Conservation (phyloP, 2,797 vertebrate species). For the Uromys caudimaculatus region DNA sequence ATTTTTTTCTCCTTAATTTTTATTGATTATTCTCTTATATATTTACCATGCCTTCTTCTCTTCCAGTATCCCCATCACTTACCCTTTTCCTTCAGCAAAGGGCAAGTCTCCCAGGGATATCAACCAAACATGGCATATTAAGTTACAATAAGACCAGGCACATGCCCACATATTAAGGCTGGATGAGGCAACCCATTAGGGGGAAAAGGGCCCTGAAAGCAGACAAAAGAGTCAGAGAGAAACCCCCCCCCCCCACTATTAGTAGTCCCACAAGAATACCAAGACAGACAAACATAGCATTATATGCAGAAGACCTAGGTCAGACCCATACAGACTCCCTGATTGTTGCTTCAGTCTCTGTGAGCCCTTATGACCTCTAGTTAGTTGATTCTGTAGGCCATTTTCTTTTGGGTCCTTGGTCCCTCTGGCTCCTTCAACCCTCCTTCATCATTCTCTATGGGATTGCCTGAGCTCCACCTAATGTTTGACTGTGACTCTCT, state of each 20-base stretch:
- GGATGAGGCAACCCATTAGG: background rate
- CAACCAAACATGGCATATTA: background rate
- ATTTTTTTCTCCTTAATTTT: background rate
- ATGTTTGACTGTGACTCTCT: too few relatives aligned
- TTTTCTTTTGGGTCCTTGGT: background rate
- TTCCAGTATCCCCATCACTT: background rate
- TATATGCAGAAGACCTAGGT: background rate
- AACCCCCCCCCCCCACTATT: background rate
- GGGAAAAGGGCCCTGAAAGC: background rate
- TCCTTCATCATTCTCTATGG: background rate
- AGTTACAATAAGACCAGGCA: background rate
- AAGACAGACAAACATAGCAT: background rate
- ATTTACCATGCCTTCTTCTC: background rate
- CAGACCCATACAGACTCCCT: background rate
- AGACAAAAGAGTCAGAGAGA: background rate
- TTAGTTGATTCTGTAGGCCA: background rate
- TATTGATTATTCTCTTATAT: background rate
- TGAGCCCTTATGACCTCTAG: background rate
- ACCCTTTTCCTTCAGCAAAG: background rate
- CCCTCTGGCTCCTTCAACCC: background rate
- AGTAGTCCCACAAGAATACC: background rate
- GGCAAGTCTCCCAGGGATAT: background rate
- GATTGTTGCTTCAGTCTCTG: background rate
- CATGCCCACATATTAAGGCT: background rate
- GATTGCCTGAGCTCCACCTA: background rate